Conservation (phyloP, 2,113 vertebrate genomes). For the Oceanodroma tethys region DNA sequence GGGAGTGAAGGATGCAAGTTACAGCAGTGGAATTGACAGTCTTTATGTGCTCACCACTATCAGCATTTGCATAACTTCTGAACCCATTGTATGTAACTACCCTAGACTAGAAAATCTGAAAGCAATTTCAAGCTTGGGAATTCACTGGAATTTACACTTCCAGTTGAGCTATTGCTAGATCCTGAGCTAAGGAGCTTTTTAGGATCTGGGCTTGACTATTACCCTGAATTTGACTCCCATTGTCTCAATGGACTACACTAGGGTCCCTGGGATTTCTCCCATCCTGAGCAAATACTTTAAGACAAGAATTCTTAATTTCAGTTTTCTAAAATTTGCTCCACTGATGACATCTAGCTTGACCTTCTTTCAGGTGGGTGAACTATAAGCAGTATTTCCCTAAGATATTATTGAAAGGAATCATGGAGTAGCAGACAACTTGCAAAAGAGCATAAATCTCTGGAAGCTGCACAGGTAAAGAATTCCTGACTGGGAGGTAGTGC, state of each 20-base stretch:
- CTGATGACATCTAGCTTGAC: not conserved
- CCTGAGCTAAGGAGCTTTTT: not conserved
- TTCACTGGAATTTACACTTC: not conserved
- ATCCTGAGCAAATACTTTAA: not conserved
- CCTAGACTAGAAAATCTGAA: not conserved
- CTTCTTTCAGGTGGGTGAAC: not conserved
- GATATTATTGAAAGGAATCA: not conserved
- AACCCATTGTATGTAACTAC: not conserved
- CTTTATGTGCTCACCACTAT: not conserved
- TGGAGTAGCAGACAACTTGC: not conserved
- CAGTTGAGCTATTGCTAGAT: not conserved
- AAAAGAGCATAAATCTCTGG: not conserved
- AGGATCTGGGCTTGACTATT: not conserved
- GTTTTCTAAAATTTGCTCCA: not conserved
- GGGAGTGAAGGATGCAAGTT: not conserved
- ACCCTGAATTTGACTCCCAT: not conserved
- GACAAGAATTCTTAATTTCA: not conserved
- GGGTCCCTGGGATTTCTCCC: not conserved
- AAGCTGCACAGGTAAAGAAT: not conserved
- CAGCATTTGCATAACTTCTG: not conserved
- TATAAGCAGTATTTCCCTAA: not conserved
- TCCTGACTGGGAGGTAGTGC: not conserved
- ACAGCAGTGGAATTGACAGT: not conserved
- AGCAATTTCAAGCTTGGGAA: not conserved
- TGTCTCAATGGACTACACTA: not conserved